A percentile compares a stretch with the other conserved stretches of the same genome.
Evolutionary conservation across 1,140 invertebrate genomes (phyloP).

Genomic region (Stegodyphus mimosarum): DNA sequence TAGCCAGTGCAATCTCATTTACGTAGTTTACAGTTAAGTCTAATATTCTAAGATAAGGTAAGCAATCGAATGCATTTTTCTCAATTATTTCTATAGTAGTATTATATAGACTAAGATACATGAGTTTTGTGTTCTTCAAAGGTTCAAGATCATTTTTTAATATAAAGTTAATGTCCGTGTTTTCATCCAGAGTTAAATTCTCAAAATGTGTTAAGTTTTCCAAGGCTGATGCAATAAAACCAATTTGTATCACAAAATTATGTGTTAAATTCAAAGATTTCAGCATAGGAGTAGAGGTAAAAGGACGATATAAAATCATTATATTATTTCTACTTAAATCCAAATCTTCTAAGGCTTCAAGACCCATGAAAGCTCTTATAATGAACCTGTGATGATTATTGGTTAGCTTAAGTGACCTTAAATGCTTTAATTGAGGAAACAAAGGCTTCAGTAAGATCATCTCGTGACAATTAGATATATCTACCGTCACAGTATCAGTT

Average conservation of each 20-base stretch:
- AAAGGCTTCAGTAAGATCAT: neutral
- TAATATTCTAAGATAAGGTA: constrained; percentile 10
- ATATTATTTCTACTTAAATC: constrained; percentile 35
- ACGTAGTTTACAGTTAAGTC: constrained; percentile 18
- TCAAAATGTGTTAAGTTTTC: neutral
- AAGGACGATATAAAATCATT: neutral
- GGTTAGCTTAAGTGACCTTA: neutral
- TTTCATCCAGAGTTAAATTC: constrained; percentile 11
- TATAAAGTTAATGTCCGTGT: neutral
- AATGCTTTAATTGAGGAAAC: constrained; percentile 11
- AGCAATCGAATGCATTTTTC: constrained; percentile 3
- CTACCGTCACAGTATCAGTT: neutral
- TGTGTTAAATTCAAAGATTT: constrained; percentile 12
- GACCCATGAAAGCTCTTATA: constrained; percentile 16
- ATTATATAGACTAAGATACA: neutral
- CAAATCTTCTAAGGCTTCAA: constrained; percentile 16
- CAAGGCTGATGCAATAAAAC: neutral
- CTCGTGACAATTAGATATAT: neutral
- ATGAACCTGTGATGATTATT: constrained; percentile 23
- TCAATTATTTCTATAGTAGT: neutral
- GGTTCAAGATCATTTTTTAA: neutral
- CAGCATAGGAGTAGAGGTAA: neutral
- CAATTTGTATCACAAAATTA: neutral
- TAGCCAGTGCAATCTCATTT: constrained; percentile 10
- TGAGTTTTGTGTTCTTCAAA: neutral